These are phyloP conservation scores for Yponomeuta evonymella DNA, from an alignment of 2,888 invertebrate genomes.

Conservation along the genomic window DNA sequence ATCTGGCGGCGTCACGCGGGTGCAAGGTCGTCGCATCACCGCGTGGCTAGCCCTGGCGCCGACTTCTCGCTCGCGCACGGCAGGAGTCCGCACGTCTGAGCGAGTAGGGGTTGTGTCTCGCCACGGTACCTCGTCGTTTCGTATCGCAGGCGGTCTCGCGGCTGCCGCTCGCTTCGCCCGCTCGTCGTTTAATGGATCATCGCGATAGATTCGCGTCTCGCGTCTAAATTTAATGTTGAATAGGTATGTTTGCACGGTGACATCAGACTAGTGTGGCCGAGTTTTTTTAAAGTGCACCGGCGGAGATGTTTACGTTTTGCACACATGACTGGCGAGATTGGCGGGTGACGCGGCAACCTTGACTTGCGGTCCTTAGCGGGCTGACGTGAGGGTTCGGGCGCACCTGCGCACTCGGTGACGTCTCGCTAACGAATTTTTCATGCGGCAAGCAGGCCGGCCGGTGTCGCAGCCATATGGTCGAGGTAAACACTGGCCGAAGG, in stretches of 20 bases:
- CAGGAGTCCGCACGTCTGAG: slow-evolving; percentile 8
- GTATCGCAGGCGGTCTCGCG: slow-evolving; percentile 60
- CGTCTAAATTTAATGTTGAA: slow-evolving; percentile 67
- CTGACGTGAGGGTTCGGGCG: background rate
- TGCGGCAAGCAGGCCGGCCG: slow-evolving; percentile 8
- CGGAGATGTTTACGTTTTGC: slow-evolving; percentile 67
- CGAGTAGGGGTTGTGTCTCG: background rate
- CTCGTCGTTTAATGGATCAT: slow-evolving; percentile 72
- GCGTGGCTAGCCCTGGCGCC: slow-evolving; percentile 27
- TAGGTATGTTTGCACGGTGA: slow-evolving; percentile 68
- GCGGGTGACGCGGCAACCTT: slow-evolving; percentile 50
- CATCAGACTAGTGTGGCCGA: slow-evolving; percentile 55
- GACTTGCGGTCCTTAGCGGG: slow-evolving; percentile 19
- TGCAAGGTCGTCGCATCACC: slow-evolving; percentile 52
- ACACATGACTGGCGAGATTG: slow-evolving; percentile 36
- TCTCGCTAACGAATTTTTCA: background rate
- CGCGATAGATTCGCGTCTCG: slow-evolving; percentile 56
- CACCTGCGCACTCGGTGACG: slow-evolving; percentile 12
- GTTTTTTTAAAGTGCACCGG: slow-evolving; percentile 57
- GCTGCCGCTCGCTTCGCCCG: slow-evolving; percentile 69
- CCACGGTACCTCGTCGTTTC: slow-evolving; percentile 56
- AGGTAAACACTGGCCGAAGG: slow-evolving; percentile 11
- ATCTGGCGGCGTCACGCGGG: slow-evolving; percentile 61
- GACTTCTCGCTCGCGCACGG: slow-evolving; percentile 26
- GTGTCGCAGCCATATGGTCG: slow-evolving; percentile 9